Evolutionary conservation across 2,888 invertebrate genomes (phyloP).

Genomic region (Pyralis farinalis): DNA sequence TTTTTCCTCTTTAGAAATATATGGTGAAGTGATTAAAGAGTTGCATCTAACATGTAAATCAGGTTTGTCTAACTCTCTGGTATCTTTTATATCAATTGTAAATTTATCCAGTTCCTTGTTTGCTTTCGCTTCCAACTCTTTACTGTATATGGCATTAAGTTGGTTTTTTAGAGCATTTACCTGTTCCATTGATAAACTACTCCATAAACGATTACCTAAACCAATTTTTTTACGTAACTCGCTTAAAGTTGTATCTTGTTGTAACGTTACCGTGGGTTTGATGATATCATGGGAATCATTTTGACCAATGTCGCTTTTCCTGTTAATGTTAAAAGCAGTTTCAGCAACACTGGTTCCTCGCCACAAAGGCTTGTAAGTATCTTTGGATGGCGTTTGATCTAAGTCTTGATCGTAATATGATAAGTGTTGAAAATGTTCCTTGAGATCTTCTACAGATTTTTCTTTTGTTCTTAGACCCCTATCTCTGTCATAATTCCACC

Average conservation of each 20-base stretch:
- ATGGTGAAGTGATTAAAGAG: slow-evolving; percentile 72
- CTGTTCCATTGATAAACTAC: slow-evolving; percentile 92
- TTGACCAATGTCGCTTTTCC: slow-evolving; percentile 74
- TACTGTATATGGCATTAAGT: slow-evolving; percentile 90
- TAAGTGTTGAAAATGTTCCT: slow-evolving; percentile 86
- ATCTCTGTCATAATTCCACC: slow-evolving; percentile 89
- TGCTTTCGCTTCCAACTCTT: slow-evolving; percentile 69
- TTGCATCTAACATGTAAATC: slow-evolving; percentile 81
- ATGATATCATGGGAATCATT: slow-evolving; percentile 35
- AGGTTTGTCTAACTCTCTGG: slow-evolving; percentile 46
- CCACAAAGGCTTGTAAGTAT: slow-evolving; percentile 91
- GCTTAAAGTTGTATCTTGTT: slow-evolving; percentile 64
- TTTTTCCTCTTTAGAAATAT: slow-evolving; percentile 48
- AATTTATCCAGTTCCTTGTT: slow-evolving; percentile 72
- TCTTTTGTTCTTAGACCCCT: slow-evolving; percentile 90
- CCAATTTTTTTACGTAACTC: slow-evolving; percentile 76
- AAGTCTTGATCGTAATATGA: slow-evolving; percentile 75
- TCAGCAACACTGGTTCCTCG: slow-evolving; percentile 91
- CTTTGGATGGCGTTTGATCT: slow-evolving; percentile 76
- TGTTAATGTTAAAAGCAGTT: slow-evolving; percentile 86
- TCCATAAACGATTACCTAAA: slow-evolving; percentile 89
- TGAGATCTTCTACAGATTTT: slow-evolving; percentile 93
- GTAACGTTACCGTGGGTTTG: slow-evolving; percentile 45
- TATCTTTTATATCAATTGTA: slow-evolving; percentile 82
- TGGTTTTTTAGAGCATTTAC: slow-evolving; percentile 90